These are phyloP conservation scores for Clanis bilineata DNA, from an alignment of 2,888 invertebrate species.

Conservation along the genomic window DNA sequence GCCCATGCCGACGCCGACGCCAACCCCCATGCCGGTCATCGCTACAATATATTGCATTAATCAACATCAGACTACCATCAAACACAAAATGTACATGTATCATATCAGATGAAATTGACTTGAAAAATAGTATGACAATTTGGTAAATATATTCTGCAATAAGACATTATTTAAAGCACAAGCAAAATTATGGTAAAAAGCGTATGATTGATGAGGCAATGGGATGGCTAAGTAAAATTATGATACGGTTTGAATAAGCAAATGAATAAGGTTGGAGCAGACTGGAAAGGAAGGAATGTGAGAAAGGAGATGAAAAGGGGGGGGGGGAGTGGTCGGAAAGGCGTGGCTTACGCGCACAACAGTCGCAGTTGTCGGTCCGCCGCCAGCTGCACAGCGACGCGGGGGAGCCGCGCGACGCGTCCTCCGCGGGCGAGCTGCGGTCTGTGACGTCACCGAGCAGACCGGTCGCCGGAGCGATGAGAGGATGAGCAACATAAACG, in stretches of 20 bases:
- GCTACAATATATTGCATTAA: constrained; percentile 40
- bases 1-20: constrained; percentile 45
- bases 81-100: not conserved
- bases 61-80: not conserved
- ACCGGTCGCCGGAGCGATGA: not conserved
- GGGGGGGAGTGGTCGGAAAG: not conserved
- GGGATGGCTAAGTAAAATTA: not conserved
- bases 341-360: constrained; percentile 33
- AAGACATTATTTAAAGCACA: not conserved
- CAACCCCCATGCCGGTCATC: constrained; percentile 69
- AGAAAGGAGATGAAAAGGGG: not conserved
- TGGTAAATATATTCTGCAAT: not conserved
- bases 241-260: too few species aligned
- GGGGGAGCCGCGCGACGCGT: constrained; percentile 50
- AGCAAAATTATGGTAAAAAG: constrained; percentile 3
- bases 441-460: constrained; percentile 14
- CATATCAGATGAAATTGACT: too few species aligned
- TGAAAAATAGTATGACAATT: too few species aligned
- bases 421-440: constrained; percentile 32
- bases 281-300: too few species aligned
- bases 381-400: constrained; percentile 30
- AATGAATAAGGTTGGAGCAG: too few species aligned
- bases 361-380: constrained; percentile 48
- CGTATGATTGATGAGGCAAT: not conserved
- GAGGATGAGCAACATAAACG: constrained; percentile 6